A percentile compares a stretch with the other conserved stretches of the same genome.
Conservation (phyloP, 1,140 invertebrate genomes). For the Aphelenchoides besseyi region DNA sequence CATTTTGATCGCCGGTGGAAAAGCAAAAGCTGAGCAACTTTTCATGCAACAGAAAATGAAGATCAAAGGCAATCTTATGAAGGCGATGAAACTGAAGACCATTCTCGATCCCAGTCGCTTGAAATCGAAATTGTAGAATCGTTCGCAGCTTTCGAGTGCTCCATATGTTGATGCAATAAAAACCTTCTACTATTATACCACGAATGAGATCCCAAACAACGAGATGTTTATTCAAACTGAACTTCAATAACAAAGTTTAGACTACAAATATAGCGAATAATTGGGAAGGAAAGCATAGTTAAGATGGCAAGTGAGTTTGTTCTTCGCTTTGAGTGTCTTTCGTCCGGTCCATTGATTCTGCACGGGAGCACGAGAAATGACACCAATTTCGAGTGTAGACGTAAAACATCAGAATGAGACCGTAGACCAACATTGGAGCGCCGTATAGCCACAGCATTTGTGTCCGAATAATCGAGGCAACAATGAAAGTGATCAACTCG, state of each 20-base stretch:
- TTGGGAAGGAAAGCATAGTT: too few relatives aligned
- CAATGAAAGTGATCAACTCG: conserved; percentile 13
- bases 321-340: too few relatives aligned
- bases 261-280: too few relatives aligned
- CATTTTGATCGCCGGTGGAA: conserved; percentile 68
- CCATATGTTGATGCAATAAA: too few relatives aligned
- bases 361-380: neutral
- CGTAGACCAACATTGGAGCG: neutral
- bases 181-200: too few relatives aligned
- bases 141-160: neutral
- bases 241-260: too few relatives aligned
- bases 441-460: conserved; percentile 3
- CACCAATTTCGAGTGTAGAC: conserved; percentile 9
- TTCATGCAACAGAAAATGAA: conserved; percentile 78
- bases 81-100: conserved; percentile 88
- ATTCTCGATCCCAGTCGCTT: conserved; percentile 63
- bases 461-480: conserved; percentile 4
- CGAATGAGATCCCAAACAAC: too few relatives aligned
- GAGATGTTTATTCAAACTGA: too few relatives aligned
- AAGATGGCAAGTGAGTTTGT: too few relatives aligned
- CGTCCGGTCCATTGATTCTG: too few relatives aligned
- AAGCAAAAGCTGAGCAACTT: conserved; percentile 84
- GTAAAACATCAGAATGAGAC: neutral
- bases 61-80: conserved; percentile 66
- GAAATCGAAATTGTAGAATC: conserved; percentile 38